Conservation (phyloP, 2,888 invertebrate species). For the Pherbina coryleti region DNA sequence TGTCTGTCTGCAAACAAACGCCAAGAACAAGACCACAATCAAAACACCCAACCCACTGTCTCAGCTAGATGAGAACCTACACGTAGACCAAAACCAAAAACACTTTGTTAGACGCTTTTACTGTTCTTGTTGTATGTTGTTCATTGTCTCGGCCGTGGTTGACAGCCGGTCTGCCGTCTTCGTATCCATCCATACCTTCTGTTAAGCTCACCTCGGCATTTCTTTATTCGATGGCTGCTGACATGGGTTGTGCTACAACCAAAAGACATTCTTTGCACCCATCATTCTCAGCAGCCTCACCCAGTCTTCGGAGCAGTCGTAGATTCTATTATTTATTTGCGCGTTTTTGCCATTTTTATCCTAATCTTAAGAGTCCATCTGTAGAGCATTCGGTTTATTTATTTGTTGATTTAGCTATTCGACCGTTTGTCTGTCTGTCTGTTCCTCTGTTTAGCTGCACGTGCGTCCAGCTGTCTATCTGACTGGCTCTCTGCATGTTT, state of each 20-base stretch:
- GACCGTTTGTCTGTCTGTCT: conserved; percentile 10
- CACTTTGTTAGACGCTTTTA: background rate
- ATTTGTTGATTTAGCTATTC: conserved; percentile 12
- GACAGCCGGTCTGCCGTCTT: background rate
- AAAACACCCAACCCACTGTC: background rate
- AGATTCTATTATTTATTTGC: conserved; percentile 28
- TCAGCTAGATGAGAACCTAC: background rate
- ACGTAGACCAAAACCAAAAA: background rate
- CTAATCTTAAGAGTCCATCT: background rate
- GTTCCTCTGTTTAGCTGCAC: background rate
- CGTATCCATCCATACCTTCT: background rate
- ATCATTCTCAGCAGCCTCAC: background rate
- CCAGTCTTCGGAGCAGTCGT: background rate
- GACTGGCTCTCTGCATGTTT: background rate
- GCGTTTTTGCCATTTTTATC: background rate
- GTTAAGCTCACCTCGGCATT: background rate
- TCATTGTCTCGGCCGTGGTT: background rate
- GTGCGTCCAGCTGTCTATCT: background rate
- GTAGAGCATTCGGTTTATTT: background rate
- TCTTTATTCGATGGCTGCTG: background rate
- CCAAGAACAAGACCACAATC: background rate
- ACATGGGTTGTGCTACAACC: background rate
- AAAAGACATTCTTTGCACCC: conserved; percentile 7
- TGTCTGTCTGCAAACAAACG: background rate
- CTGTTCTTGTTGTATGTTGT: background rate